Base-by-base conservation (phyloP, 2,113 vertebrate genomes). In the Ophiodon elongatus region DNA sequence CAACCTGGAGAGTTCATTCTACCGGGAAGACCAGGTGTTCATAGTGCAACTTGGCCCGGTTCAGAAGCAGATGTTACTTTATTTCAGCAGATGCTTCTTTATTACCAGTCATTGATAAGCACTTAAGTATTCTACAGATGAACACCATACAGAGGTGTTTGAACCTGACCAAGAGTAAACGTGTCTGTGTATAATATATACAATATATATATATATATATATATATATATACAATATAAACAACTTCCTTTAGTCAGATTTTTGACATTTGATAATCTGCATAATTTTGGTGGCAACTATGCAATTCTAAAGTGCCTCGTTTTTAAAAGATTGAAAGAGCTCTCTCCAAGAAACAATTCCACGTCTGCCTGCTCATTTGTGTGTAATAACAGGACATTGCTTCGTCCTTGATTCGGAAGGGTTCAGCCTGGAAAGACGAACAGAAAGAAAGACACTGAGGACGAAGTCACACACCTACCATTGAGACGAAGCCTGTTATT, bases 11-110 rank as follows among this genome's bases (percentile, higher is more conserved):
- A 41, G 21, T 66, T 47, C 27, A 19, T 57, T 70, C 47, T 25
- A 39, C 10, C 1, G 10, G 52, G 8, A 23, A 6, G 41, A 21
- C 13, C 56, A 71, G 4, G 41, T 52, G 47, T 73, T 73, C n/a
- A 45, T 1, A 27, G 2, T 27, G 25, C 23, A 56, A 31, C 39
- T 64, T 8, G 21, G 11, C 45, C 19, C 39, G 33, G 1, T 35
- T 70, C 17, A 47, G 33, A 65, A 25, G 31, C 84, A 89, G 76
- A 77, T 84, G 84, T 52, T 79, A 17, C 52, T 54, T 54, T 54
- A 52, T 56, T 64, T 62, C 37, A 76, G 43, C 70, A 83, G 80
- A 85, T 70, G 76, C 23, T n/a, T 64, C 76, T 83, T 72, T 71
- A 23, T 79, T 82, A 41, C 5, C 64, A 5, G 29, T 77, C 25